phyloP scores from a whole-genome alignment of 2,113 vertebrate genomes.

The Gallinago paraguaiae region DNA sequence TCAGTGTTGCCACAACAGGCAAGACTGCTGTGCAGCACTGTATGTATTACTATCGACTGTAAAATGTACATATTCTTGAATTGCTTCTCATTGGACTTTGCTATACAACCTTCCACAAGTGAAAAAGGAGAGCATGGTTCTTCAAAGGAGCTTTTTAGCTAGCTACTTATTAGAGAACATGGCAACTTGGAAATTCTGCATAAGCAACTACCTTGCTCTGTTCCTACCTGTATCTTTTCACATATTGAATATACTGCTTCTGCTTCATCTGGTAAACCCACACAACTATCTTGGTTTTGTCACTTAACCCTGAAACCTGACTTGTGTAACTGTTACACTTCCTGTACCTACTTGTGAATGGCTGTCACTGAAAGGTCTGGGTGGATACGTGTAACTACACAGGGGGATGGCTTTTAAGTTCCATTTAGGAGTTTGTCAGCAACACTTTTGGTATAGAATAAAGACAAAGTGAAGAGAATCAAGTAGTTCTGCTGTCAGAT shows the following conservation, averaged over 20 bases:
- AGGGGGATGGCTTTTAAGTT: rapidly evolving
- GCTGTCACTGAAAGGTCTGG: neutral
- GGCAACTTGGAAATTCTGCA: neutral
- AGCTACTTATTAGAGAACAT: neutral
- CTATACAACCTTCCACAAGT: neutral
- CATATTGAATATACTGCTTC: neutral
- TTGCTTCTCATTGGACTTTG: neutral
- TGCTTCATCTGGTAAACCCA: neutral
- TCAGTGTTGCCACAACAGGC: neutral
- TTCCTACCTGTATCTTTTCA: neutral
- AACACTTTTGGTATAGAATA: neutral
- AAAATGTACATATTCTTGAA: neutral
- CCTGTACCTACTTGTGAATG: neutral
- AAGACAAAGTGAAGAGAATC: neutral
- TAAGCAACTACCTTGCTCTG: neutral
- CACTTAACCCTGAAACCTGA: neutral
- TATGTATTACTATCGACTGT: neutral
- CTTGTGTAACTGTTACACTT: neutral
- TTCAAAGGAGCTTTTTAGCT: neutral
- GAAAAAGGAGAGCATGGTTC: neutral
- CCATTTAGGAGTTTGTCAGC: neutral
- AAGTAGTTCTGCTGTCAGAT: neutral
- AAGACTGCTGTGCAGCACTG: neutral
- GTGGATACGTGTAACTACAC: neutral
- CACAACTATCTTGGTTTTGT: neutral